Evolutionary conservation across 2,113 vertebrate species (phyloP), one percentile per base, ranked within the genome.

Genomic region (Brachypteracias leptosomus): DNA sequence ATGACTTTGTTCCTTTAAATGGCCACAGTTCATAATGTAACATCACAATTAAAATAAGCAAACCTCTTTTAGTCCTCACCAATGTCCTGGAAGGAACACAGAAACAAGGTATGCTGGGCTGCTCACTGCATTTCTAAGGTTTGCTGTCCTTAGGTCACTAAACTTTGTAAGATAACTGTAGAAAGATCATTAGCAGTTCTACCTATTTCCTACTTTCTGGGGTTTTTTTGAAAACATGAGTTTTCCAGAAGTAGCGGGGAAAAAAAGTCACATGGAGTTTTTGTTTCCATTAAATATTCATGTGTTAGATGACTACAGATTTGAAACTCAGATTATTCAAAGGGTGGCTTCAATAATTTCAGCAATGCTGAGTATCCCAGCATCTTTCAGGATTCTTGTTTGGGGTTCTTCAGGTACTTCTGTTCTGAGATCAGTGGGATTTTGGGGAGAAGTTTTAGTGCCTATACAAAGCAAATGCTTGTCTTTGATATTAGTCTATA

Each of bases 181-280:
- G 10, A 36, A 36, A 79, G 16, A 33, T 13, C 2, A 0, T 25
- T 46, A 57, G 40, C 31, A 57, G 19, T 61, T 88, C 20, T 68
- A 6, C 10, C 33, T 76, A 11, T 18, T 72, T 38, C n/a, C 61
- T 65, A 14, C 8, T 66, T 70, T 11, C 40, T 66, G 42, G 42
- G 42, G 25, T 26, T 54, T 54, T 54, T 54, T 58, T 33, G 1
- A 21, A 85, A 77, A 11, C 0, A 2, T 11, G 4, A 36, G 4
- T 74, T 74, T 67, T 84, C 11, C 11, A 65, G 54, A 68, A 57
- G 3, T 4, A 0, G 0, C 14, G 6, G 28, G 28, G 17, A 18
- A 6, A 7, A 12, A 38, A 62, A 81, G 12, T 29, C 7, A 26
- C 21, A 14, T 0, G 0, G 5, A 1, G n/a, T 70, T 24, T 62